Conservation (phyloP, 2,888 invertebrate species). For the Torymus tubicola region DNA sequence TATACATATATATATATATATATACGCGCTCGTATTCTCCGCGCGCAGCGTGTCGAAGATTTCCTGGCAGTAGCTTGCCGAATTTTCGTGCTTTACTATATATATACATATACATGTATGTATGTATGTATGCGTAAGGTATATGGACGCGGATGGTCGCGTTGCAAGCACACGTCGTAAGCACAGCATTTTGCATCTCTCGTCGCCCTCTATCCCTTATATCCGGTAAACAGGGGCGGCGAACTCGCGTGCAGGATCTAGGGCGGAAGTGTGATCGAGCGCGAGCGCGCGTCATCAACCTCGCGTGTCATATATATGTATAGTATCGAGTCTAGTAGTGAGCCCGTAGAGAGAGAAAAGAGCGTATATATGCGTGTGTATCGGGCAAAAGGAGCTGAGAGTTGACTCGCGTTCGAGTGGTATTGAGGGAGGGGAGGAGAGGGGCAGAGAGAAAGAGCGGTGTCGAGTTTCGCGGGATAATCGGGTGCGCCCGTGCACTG, state of each 20-base stretch:
- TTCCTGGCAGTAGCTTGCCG: constrained; percentile 28
- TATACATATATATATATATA: too few relatives aligned
- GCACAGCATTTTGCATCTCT: background rate
- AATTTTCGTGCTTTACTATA: background rate
- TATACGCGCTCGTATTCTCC: too few relatives aligned
- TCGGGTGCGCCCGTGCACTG: background rate
- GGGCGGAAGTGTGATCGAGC: constrained; percentile 37
- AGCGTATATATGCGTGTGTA: too few relatives aligned
- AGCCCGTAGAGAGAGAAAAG: too few relatives aligned
- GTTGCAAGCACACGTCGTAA: too few relatives aligned
- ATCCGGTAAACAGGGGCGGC: constrained; percentile 52
- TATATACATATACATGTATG: too few relatives aligned
- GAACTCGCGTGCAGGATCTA: background rate
- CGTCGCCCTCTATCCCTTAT: constrained; percentile 11
- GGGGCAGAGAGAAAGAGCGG: background rate
- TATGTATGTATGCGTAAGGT: too few relatives aligned
- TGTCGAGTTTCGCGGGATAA: constrained; percentile 49
- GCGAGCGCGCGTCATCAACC: constrained; percentile 28
- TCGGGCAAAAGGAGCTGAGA: too few relatives aligned
- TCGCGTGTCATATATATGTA: background rate
- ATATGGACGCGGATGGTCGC: too few relatives aligned
- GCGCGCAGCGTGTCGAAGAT: background rate
- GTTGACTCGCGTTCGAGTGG: too few relatives aligned
- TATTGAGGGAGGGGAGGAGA: background rate
- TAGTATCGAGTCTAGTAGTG: too few relatives aligned